These are phyloP conservation scores for Micronycteris hirsuta DNA, from an alignment of 2,113 vertebrate genomes.

Conservation along the genomic window DNA sequence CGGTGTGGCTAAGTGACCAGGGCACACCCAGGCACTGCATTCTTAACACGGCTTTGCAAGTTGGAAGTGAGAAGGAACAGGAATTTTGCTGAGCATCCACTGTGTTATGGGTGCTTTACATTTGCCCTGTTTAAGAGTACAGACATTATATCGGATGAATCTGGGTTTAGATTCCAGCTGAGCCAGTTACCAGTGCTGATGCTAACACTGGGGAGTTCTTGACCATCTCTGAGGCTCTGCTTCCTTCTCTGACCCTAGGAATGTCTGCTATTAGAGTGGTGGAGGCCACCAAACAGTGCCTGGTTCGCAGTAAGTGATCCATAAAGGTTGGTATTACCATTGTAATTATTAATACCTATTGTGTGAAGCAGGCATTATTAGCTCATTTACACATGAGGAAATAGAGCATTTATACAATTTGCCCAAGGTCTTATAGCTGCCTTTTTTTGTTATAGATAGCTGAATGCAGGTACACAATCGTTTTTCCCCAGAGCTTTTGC, in stretches of 20 bases:
- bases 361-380: background rate
- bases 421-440: no score
- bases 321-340: background rate
- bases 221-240: background rate
- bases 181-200: background rate
- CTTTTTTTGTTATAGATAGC: background rate
- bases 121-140: background rate
- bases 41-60: background rate
- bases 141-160: background rate
- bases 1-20: background rate
- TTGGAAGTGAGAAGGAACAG: background rate
- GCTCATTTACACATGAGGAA: background rate
- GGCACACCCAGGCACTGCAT: background rate
- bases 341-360: background rate
- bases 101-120: background rate
- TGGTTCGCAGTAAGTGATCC: background rate
- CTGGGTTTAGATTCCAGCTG: background rate
- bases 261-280: background rate
- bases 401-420: background rate
- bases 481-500: background rate
- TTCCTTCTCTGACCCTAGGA: background rate
- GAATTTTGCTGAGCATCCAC: background rate
- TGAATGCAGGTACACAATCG: background rate
- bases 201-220: background rate
- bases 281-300: background rate